Evolutionary conservation across 2,797 vertebrate species (phyloP).

Genomic region (Coluber constrictor): DNA sequence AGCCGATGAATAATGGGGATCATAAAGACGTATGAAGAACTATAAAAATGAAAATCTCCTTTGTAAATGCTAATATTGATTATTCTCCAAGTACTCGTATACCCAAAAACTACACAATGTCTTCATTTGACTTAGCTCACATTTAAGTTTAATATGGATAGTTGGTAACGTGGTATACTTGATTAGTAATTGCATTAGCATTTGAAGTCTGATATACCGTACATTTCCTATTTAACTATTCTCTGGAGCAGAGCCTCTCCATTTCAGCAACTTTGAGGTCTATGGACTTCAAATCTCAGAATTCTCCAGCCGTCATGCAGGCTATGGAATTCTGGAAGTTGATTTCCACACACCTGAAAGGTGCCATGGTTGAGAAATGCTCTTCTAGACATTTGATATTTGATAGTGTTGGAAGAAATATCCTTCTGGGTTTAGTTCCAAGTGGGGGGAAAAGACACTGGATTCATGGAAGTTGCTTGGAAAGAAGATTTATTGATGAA

Average conservation of each 20-base stretch:
- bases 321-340: neutral
- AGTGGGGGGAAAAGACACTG: too few relatives aligned
- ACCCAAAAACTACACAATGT: neutral
- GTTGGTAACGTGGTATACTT: neutral
- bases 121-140: neutral
- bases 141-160: neutral
- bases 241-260: neutral
- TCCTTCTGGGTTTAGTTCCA: too few relatives aligned
- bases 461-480: too few relatives aligned
- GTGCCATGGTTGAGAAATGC: neutral
- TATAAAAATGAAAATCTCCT: neutral
- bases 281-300: neutral
- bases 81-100: neutral
- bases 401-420: neutral
- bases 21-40: neutral
- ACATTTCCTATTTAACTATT: neutral
- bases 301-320: neutral
- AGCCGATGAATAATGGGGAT: neutral
- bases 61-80: conserved; percentile 1
- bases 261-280: neutral
- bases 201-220: neutral
- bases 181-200: neutral
- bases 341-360: neutral
- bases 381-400: neutral
- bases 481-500: too few relatives aligned